These are phyloP conservation scores for Cistogaster globosa DNA, from an alignment of 2,888 invertebrate species.

Conservation along the genomic window DNA sequence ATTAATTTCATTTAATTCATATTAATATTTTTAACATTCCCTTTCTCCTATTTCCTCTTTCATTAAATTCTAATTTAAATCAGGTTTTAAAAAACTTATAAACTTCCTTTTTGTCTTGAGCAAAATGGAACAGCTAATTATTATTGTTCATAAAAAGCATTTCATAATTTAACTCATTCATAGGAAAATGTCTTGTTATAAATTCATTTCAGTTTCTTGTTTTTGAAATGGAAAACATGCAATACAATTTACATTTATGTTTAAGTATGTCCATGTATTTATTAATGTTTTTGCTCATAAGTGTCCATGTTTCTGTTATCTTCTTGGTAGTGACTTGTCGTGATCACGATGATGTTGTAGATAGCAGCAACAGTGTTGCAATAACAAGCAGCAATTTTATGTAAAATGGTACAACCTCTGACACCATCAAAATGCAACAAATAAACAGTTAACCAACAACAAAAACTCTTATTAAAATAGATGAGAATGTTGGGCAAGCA, in stretches of 20 bases:
- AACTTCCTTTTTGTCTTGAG: too few species aligned
- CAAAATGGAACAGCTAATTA: too few species aligned
- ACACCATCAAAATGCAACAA: constrained; percentile 47
- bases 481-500: neutral
- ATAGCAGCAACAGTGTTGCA: constrained; percentile 40
- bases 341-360: constrained; percentile 31
- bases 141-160: too few species aligned
- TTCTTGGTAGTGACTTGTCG: neutral
- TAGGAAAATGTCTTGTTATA: neutral
- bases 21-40: too few species aligned
- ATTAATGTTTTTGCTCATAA: neutral
- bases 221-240: neutral
- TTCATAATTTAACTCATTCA: too few species aligned
- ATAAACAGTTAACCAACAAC: neutral
- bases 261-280: neutral
- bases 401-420: constrained; percentile 54
- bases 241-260: neutral
- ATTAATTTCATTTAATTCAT: too few species aligned
- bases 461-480: neutral
- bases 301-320: constrained; percentile 20
- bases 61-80: too few species aligned
- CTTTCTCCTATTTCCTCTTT: too few species aligned
- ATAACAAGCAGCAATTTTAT: constrained; percentile 37
- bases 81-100: too few species aligned
- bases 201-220: constrained; percentile 20